Base-by-base conservation (phyloP, 2,113 vertebrate species). In the Ivindomyrus marchei region DNA sequence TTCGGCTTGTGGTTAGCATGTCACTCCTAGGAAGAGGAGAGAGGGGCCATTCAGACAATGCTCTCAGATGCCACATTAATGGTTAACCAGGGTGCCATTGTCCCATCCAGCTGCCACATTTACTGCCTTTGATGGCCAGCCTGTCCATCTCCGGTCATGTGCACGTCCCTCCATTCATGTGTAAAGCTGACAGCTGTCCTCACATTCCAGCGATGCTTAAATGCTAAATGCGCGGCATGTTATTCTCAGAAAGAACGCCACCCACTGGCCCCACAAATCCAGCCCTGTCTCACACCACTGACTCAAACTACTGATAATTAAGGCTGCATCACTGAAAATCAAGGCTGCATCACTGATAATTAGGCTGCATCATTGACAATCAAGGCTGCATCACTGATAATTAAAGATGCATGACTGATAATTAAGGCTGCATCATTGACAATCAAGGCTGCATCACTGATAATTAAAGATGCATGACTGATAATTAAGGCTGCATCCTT, bases 151-250 rank as follows among this genome's bases (percentile, higher is more conserved):
- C 45, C 31, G 13, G 50, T 31, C 47, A 53, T 56, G 85, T 56
- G 85, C 24, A 56, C 15, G 15, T 87, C 27, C 31, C 50, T 27
- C 84, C 52, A 91, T 92, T 90, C 80, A 77, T 87, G 85, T 49
- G 27, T 56, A 56, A 87, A 87, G n/a, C 93, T 95, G 94, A 95
- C 95, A 95, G 94, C 95, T 95, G 95, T 94, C 91, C 92, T 93
- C 93, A 94, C 94, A 94, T 95, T 95, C 94, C 94, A 90, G 89
- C 50, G 91, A 94, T 95, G 95, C 94, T 42, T n/a, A 6, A 47
- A 47, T 47, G 15, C 83, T 85, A 13, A 45, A 19, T 94, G 89
- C 93, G 94, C 92, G 31, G 49, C 91, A 47, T 93, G 93, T 93
- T 89, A 88, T 46, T 88, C 31, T 58, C 19, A 58, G 58, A 27